Base-by-base conservation (phyloP, 2,797 vertebrate genomes). In the Thalassophryne amazonica region DNA sequence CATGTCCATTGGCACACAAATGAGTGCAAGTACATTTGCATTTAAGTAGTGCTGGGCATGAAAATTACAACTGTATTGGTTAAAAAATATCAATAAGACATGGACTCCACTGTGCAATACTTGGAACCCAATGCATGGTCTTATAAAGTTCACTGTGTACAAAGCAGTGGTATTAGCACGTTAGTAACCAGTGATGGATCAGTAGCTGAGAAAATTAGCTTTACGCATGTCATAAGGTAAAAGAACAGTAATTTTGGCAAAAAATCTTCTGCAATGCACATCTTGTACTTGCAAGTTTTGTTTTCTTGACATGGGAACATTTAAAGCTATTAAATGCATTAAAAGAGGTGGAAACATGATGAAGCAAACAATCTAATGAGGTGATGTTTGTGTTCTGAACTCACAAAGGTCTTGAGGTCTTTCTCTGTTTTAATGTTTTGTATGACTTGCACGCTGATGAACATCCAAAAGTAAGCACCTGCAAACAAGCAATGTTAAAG, bases 381-480 rank as follows among this genome's bases (percentile, higher is more conserved):
- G 7, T 0, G 21, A 37, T 1, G 34, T 15, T 18, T 27, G 13
- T 18, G 7, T 10, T 52, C 83, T n/a, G n/a, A n/a, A n/a, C n/a
- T 69, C 68, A 90, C 89, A 84, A 78, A 56, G 1, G 5, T 1
- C 1, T 19, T 1, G 24, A 86, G 41, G 1, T 76, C 30, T 10
- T 33, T 1, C 20, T 76, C 35, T 0, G 30, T 46, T 21, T 9
- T 24, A 1, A 3, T 28, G 25, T 7, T 4, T 0, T 20, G 23
- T 0, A 0, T 1, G 2, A 17, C 28, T 3, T 54, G n/a, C 29
- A 82, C 78, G 6, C 9, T 39, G 6, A 88, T 12, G 4, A 54
- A 8, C 66, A 87, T 82, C 86, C 76, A 88, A 36, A 76, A 91
- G 18, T 76, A 77, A n/a, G 71, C 70, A 27, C 23, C 89, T 91